A percentile compares a stretch with the other conserved stretches of the same genome.
These are phyloP conservation scores for Calidris pygmaea DNA, from an alignment of 2,113 vertebrate genomes.

Conservation along the genomic window DNA sequence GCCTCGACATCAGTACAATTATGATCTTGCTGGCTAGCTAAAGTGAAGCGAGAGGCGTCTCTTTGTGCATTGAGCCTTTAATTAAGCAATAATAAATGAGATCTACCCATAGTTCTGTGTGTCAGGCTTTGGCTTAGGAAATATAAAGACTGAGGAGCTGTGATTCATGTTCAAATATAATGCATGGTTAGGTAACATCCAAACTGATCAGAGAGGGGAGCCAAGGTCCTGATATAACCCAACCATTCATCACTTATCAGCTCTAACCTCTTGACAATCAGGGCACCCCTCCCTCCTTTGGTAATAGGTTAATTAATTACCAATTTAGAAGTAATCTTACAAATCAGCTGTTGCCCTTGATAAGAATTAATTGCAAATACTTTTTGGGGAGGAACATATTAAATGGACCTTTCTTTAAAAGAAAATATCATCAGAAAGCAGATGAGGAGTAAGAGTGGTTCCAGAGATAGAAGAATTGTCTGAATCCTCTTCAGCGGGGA, in stretches of 20 bases:
- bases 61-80: constrained; percentile 67
- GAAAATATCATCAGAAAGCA: constrained; percentile 46
- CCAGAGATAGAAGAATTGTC: constrained; percentile 20
- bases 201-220: constrained; percentile 57
- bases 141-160: constrained; percentile 33
- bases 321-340: constrained; percentile 63
- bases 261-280: constrained; percentile 46
- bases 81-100: constrained; percentile 72
- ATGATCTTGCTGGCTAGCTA: constrained; percentile 51
- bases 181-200: constrained; percentile 67
- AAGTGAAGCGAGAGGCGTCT: constrained; percentile 37
- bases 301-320: constrained; percentile 70
- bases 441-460: not conserved
- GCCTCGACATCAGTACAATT: constrained; percentile 55
- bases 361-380: constrained; percentile 67
- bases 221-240: constrained; percentile 40
- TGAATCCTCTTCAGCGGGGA: not conserved
- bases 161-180: constrained; percentile 67
- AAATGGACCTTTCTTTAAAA: constrained; percentile 54
- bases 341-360: constrained; percentile 67
- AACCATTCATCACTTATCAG: constrained; percentile 52
- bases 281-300: constrained; percentile 35
- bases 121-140: constrained; percentile 43
- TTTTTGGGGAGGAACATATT: constrained; percentile 55
- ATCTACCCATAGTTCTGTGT: constrained; percentile 57